phyloP scores from a whole-genome alignment of 1,140 invertebrate species.

The Cherax destructor region DNA sequence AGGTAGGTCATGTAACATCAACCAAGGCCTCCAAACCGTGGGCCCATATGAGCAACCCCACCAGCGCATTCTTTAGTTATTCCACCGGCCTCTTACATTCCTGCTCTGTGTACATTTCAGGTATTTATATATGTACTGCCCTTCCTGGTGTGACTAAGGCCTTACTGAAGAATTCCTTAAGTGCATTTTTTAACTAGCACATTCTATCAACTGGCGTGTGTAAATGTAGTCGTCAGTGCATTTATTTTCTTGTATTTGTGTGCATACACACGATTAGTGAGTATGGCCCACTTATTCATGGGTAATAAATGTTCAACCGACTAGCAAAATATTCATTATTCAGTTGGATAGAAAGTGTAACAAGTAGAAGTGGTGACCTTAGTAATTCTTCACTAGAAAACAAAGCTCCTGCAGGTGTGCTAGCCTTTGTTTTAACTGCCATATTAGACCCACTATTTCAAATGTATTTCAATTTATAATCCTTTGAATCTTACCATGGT shows the following conservation, averaged over 20 bases:
- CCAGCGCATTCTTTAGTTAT: not conserved
- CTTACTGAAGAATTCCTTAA: slow-evolving; percentile 1
- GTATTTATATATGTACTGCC: slow-evolving; percentile 18
- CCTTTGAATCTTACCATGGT: not conserved
- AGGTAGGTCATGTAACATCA: not conserved
- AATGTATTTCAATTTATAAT: not conserved
- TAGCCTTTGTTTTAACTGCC: not conserved
- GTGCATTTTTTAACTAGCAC: not conserved
- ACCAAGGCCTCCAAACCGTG: not conserved
- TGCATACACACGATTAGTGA: not conserved
- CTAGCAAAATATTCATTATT: not conserved
- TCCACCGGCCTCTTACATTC: slow-evolving; percentile 49
- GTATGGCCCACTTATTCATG: not conserved
- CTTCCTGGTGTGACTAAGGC: not conserved
- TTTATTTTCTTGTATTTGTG: not conserved
- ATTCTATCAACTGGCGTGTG: not conserved
- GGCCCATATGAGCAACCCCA: not conserved
- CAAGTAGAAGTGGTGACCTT: not conserved
- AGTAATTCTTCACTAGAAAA: not conserved
- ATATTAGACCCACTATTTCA: not conserved
- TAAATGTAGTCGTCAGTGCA: not conserved
- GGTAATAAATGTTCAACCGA: not conserved
- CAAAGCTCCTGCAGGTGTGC: slow-evolving; percentile 4
- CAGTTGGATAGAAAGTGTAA: not conserved
- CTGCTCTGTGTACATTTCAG: slow-evolving; percentile 32